These are phyloP conservation scores for Ammospiza nelsoni DNA, from an alignment of 2,113 vertebrate genomes.

Conservation along the genomic window DNA sequence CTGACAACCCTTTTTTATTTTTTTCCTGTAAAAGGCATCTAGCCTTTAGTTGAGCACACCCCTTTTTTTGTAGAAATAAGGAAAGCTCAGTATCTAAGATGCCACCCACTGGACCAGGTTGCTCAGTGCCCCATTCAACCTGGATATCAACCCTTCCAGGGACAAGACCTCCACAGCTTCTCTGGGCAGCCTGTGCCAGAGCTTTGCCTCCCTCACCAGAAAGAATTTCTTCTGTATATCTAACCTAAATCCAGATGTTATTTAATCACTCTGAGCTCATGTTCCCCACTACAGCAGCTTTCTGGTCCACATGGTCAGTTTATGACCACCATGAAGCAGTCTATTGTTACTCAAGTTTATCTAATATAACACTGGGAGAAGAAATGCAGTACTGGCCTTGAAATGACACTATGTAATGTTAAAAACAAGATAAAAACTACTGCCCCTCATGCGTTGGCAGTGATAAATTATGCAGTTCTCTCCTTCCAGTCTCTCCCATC, in stretches of 20 bases:
- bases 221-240: background rate
- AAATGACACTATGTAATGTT: background rate
- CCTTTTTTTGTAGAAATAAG: background rate
- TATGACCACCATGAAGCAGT: background rate
- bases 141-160: background rate
- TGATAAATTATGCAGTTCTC: constrained; percentile 30
- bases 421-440: background rate
- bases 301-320: background rate
- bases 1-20: background rate
- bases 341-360: background rate
- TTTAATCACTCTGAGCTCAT: background rate
- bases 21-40: background rate
- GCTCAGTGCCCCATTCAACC: background rate
- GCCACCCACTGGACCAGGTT: background rate
- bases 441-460: background rate
- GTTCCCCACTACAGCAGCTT: background rate
- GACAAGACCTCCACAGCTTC: background rate
- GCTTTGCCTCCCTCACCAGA: background rate
- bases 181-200: background rate
- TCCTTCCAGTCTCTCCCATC: background rate
- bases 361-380: background rate
- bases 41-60: background rate
- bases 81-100: background rate
- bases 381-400: background rate
- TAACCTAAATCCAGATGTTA: background rate